Percentiles rank a stretch among this genome's conserved stretches.
Conservation (phyloP, 2,797 vertebrate genomes). For the Cygnus olor region DNA sequence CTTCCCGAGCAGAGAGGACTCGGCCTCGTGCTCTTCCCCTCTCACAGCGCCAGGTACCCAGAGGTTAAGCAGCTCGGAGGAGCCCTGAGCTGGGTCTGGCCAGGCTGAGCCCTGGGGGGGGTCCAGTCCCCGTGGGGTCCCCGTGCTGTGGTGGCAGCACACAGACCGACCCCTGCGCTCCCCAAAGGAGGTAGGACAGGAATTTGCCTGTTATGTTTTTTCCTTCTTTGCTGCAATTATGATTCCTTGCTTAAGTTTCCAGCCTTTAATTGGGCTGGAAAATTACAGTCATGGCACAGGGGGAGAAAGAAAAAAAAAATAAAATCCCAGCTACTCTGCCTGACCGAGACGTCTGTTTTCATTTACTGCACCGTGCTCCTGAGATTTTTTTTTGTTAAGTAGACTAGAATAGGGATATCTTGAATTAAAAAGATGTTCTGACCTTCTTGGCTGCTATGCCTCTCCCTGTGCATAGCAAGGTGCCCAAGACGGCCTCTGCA, state of each 20-base stretch:
- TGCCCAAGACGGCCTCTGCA: constrained; percentile 12
- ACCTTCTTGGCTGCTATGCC: constrained; percentile 1
- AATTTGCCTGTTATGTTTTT: constrained; percentile 41
- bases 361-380: constrained; percentile 42
- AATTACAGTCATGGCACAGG: constrained; percentile 30
- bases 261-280: constrained; percentile 65
- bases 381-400: constrained; percentile 34
- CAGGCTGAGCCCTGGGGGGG: neutral
- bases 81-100: fast-evolving
- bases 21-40: neutral
- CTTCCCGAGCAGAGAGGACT: neutral
- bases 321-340: neutral
- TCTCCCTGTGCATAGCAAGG: neutral
- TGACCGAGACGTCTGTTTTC: constrained; percentile 60
- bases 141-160: neutral
- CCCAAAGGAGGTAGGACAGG: neutral
- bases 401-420: neutral
- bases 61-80: neutral
- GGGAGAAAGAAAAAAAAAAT: fast-evolving
- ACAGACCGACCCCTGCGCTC: neutral
- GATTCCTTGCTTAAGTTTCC: constrained; percentile 52
- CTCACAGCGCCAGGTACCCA: neutral
- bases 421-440: constrained; percentile 7
- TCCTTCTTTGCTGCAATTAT: constrained; percentile 28
- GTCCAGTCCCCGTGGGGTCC: fast-evolving